A percentile compares a stretch with the other conserved stretches of the same genome.
Conservation (phyloP, 2,888 invertebrate species). For the Pemphredon lugubris region DNA sequence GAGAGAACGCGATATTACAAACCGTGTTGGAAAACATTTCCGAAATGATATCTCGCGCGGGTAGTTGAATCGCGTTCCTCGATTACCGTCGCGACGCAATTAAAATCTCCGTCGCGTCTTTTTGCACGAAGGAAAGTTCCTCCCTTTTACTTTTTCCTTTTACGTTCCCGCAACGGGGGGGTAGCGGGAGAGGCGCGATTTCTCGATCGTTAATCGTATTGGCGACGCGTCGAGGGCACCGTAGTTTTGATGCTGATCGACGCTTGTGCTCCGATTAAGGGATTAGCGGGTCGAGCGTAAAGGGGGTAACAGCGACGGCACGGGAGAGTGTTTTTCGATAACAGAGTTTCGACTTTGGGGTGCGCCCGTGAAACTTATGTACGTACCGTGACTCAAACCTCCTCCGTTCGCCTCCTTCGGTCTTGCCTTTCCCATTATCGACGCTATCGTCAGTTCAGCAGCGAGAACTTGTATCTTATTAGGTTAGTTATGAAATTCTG, state of each 20-base stretch:
- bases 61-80: conserved; percentile 27
- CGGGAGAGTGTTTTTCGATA: neutral
- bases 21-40: conserved; percentile 17
- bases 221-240: conserved; percentile 50
- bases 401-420: neutral
- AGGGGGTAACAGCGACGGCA: conserved; percentile 21
- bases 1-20: conserved; percentile 32
- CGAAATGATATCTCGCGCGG: conserved; percentile 2
- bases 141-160: too few relatives aligned
- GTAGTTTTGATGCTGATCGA: conserved; percentile 73
- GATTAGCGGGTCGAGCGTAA: conserved; percentile 57
- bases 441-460: neutral
- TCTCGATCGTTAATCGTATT: conserved; percentile 27
- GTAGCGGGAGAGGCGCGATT: conserved; percentile 12
- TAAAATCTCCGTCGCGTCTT: too few relatives aligned
- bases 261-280: conserved; percentile 74
- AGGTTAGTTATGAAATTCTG: neutral
- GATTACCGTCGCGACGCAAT: conserved; percentile 12
- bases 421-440: too few relatives aligned
- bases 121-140: too few relatives aligned
- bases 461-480: neutral
- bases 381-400: conserved; percentile 4
- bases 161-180: neutral
- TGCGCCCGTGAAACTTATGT: conserved; percentile 9
- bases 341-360: neutral